These are phyloP conservation scores for Chesias legatella DNA, from an alignment of 2,888 invertebrate species.

Conservation along the genomic window DNA sequence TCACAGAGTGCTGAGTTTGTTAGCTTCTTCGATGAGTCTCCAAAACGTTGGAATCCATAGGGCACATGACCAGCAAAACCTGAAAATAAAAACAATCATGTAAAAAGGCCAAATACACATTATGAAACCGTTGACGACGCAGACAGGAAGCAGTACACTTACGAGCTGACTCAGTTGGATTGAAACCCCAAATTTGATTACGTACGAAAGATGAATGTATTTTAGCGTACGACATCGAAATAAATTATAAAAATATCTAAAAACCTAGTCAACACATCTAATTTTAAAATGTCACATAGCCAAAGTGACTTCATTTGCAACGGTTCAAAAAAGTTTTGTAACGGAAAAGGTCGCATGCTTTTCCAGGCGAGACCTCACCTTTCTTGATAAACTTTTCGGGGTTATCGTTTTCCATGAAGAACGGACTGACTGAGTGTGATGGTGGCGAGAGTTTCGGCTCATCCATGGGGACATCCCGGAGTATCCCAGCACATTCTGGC, in stretches of 20 bases:
- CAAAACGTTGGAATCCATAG: conserved; percentile 83
- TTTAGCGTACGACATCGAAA: conserved; percentile 62
- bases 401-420: conserved; percentile 83
- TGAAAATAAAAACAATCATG: conserved; percentile 37
- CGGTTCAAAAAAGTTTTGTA: conserved; percentile 11
- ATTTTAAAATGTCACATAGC: conserved; percentile 9
- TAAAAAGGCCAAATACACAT: not conserved
- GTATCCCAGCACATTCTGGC: conserved; percentile 84
- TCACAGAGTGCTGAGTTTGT: conserved; percentile 87
- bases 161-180: conserved; percentile 65
- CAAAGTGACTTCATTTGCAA: conserved; percentile 3
- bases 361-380: conserved; percentile 61
- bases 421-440: conserved; percentile 81
- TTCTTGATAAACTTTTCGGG: conserved; percentile 83
- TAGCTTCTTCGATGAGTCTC: conserved; percentile 82
- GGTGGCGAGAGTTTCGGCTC: conserved; percentile 81
- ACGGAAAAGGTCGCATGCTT: conserved; percentile 5
- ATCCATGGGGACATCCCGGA: conserved; percentile 80
- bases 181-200: conserved; percentile 71
- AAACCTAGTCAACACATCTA: not conserved
- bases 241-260: conserved; percentile 16
- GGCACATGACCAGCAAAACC: conserved; percentile 85
- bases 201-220: conserved; percentile 65
- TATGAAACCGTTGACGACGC: not conserved
- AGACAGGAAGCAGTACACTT: conserved; percentile 33